A percentile compares a stretch with the other conserved stretches of the same genome.
These are phyloP conservation scores for Phodopus roborovskii DNA, from an alignment of 2,113 vertebrate genomes.

Conservation along the genomic window DNA sequence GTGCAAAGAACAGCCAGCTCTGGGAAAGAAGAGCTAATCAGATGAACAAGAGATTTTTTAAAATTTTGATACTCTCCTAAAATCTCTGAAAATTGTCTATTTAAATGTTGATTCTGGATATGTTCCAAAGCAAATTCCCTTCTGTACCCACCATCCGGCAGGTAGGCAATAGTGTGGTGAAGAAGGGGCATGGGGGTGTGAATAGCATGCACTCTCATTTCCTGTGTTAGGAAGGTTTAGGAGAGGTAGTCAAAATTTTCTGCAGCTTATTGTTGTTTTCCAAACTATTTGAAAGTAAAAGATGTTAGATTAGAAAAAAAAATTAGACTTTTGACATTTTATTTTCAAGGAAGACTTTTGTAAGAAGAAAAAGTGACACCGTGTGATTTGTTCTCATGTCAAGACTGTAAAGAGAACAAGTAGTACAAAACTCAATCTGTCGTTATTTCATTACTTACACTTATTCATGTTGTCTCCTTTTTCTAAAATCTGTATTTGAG, in stretches of 20 bases:
- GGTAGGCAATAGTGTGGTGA: not conserved
- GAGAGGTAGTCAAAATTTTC: not conserved
- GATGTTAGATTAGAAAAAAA: not conserved
- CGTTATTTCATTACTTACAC: slow-evolving; percentile 82
- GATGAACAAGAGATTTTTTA: slow-evolving; percentile 1
- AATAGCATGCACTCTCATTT: not conserved
- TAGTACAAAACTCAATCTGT: slow-evolving; percentile 82
- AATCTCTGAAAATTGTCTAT: not conserved
- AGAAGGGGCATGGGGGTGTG: fast-evolving
- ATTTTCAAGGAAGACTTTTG: slow-evolving; percentile 70
- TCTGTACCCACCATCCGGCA: not conserved
- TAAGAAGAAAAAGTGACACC: slow-evolving; percentile 74
- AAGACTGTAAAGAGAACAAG: slow-evolving; percentile 76
- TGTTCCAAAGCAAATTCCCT: not conserved
- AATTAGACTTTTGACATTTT: slow-evolving; percentile 50
- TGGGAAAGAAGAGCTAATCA: not conserved
- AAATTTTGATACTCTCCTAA: not conserved
- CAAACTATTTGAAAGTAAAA: slow-evolving; percentile 1
- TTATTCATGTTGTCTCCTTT: slow-evolving; percentile 74
- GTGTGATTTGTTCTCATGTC: slow-evolving; percentile 79
- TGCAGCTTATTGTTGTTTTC: not conserved
- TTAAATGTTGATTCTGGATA: not conserved
- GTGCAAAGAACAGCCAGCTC: slow-evolving; percentile 1
- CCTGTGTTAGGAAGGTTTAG: not conserved
- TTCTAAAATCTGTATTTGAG: slow-evolving; percentile 59